These are phyloP conservation scores for Plotosus lineatus DNA, from an alignment of 2,113 vertebrate species.

Conservation along the genomic window DNA sequence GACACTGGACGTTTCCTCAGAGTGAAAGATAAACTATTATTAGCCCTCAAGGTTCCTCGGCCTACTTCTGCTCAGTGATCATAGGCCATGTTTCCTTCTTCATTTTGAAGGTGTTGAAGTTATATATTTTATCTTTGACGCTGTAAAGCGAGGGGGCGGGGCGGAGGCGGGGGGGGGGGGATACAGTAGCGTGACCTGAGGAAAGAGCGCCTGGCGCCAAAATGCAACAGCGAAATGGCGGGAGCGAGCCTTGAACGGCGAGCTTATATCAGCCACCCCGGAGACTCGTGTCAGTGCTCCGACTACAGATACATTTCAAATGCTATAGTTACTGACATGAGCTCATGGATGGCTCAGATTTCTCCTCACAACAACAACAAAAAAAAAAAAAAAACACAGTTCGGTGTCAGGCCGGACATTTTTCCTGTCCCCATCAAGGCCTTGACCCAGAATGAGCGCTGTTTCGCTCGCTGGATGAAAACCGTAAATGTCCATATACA, in stretches of 20 bases:
- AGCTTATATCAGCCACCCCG: background rate
- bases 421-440: background rate
- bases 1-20: conserved; percentile 32
- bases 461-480: too few relatives aligned
- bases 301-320: background rate
- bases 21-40: conserved; percentile 38
- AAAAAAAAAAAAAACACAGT: too few relatives aligned
- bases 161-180: too few relatives aligned
- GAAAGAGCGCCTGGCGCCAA: background rate
- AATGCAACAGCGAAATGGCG: background rate
- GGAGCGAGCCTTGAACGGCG: background rate
- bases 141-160: too few relatives aligned
- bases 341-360: too few relatives aligned
- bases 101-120: background rate
- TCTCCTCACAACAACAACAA: too few relatives aligned
- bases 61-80: conserved; percentile 20
- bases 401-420: background rate
- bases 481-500: too few relatives aligned
- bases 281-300: background rate
- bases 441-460: background rate
- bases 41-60: conserved; percentile 19
- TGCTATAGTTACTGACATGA: background rate
- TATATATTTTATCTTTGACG: background rate
- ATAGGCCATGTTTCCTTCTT: background rate
- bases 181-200: background rate